Evolutionary conservation across 2,113 vertebrate genomes (phyloP), one percentile per base, ranked within the genome.

Genomic region (Siniperca chuatsi): DNA sequence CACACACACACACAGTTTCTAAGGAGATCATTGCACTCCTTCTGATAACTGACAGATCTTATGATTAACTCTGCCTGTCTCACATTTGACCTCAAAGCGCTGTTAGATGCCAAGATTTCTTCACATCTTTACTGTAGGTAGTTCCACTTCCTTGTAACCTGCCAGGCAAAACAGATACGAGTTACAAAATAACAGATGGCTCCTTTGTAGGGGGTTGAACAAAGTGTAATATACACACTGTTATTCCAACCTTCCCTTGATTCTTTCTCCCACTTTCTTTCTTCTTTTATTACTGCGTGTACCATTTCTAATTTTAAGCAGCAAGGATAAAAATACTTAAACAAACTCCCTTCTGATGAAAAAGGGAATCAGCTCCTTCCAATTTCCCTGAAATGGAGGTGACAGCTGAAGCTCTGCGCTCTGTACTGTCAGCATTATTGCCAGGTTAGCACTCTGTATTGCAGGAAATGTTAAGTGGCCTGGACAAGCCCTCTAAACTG

Each of bases 101-200:
- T 7, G 12, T 55, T 40, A 4, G 61, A 65, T 87, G 83, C 81
- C 84, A 81, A 60, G 78, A 83, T 90, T 87, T 87, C 80, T 75
- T 75, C 75, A 62, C 16, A 44, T 86, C 78, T 78, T 42, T 82
- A 29, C 86, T 89, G 86, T 72, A 67, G 85, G 81, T 91, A 86
- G 83, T 82, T 87, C 78, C 75, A 73, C 86, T 86, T 87, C 84
- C 79, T 83, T 8, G 68, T 75, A 60, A 87, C 74, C 69, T 12
- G 88, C 88, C 92, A 91, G 85, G 82, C 72, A 78, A 90, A 94
- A 90, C 86, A 90, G 71, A 84, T 62, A 81, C 10, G 15, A 80
- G 87, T 90, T 90, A 84, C 82, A 82, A 77, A 89, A 90, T 89
- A 91, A 86, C 89, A 90, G 89, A 89, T 87, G 89, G 65, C 78